A percentile compares a stretch with the other conserved stretches of the same genome.
These are phyloP conservation scores for Drosophila pseudotalamancana DNA, from an alignment of 2,888 invertebrate species.

Conservation along the genomic window DNA sequence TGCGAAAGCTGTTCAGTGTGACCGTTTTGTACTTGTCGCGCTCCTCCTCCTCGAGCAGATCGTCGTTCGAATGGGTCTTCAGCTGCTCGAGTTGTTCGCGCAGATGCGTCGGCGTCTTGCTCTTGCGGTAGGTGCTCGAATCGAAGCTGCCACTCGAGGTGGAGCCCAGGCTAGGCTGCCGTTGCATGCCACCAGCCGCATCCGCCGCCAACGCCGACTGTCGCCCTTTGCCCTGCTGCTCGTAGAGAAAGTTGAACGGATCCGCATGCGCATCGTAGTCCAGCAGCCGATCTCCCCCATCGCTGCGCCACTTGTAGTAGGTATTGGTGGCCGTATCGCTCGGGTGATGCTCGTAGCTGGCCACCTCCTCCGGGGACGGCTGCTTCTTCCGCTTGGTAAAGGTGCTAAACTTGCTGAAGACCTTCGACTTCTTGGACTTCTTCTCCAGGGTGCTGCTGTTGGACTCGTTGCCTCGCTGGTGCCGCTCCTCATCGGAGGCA, in stretches of 20 bases:
- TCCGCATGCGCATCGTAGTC: slow-evolving; percentile 81
- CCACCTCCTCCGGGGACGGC: slow-evolving; percentile 61
- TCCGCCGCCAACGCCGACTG: background rate
- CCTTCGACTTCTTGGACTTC: slow-evolving; percentile 81
- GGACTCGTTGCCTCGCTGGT: slow-evolving; percentile 46
- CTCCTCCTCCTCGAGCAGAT: slow-evolving; percentile 65
- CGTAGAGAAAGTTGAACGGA: slow-evolving; percentile 82
- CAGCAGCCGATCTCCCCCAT: slow-evolving; percentile 71
- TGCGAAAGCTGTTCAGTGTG: slow-evolving; percentile 83
- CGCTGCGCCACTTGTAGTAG: slow-evolving; percentile 82
- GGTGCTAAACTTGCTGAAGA: slow-evolving; percentile 82
- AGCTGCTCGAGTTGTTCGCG: slow-evolving; percentile 80
- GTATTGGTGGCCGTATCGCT: slow-evolving; percentile 82
- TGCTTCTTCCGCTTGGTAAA: slow-evolving; percentile 83
- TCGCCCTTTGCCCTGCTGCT: slow-evolving; percentile 73
- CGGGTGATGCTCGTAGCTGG: slow-evolving; percentile 79
- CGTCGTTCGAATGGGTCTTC: slow-evolving; percentile 66
- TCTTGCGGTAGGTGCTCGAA: slow-evolving; percentile 81
- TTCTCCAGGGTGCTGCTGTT: slow-evolving; percentile 79
- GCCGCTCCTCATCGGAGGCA: slow-evolving; percentile 59
- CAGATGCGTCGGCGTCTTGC: slow-evolving; percentile 76
- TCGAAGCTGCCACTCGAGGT: slow-evolving; percentile 71
- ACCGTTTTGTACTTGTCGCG: slow-evolving; percentile 83
- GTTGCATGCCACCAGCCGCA: slow-evolving; percentile 33
- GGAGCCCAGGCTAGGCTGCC: slow-evolving; percentile 49